Evolutionary conservation across 1,140 invertebrate species (phyloP).

Genomic region (Orius laevigatus): DNA sequence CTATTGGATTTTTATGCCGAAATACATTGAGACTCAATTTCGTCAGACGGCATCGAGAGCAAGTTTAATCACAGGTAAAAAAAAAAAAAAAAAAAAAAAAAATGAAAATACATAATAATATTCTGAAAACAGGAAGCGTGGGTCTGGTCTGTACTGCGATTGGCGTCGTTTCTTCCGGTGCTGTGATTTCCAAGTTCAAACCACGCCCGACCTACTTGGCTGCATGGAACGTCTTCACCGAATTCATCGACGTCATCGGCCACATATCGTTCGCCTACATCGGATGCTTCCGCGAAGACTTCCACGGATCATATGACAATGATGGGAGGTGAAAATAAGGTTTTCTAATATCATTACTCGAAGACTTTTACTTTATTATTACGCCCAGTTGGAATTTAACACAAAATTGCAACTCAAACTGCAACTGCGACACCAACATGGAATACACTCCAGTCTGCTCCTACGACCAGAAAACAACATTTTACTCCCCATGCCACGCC

Average conservation of each 20-base stretch:
- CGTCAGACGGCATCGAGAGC: slow-evolving; percentile 18
- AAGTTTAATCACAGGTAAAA: slow-evolving; percentile 20
- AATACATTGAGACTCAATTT: slow-evolving; percentile 22
- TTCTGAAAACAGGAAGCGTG: slow-evolving; percentile 34
- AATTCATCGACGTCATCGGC: slow-evolving; percentile 41
- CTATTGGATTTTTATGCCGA: slow-evolving; percentile 22
- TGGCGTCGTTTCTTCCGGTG: slow-evolving; percentile 48
- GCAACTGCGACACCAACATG: slow-evolving; percentile 41
- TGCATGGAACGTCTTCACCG: slow-evolving; percentile 54
- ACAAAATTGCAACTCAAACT: slow-evolving; percentile 41
- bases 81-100: not conserved
- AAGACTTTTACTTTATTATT: no score
- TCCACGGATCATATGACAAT: slow-evolving; percentile 30
- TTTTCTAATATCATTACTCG: slow-evolving; percentile 4
- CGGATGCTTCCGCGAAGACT: slow-evolving; percentile 43
- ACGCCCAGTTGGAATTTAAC: slow-evolving; percentile 27
- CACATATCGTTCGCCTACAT: slow-evolving; percentile 50
- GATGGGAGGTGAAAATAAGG: slow-evolving; percentile 27
- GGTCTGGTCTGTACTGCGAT: slow-evolving; percentile 52
- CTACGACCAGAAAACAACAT: slow-evolving; percentile 35
- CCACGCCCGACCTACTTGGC: slow-evolving; percentile 49
- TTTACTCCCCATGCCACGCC: slow-evolving; percentile 54
- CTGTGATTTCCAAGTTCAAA: slow-evolving; percentile 49
- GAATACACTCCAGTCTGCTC: slow-evolving; percentile 52
- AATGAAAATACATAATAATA: no score